A percentile compares a stretch with the other conserved stretches of the same genome.
Conservation (phyloP, 2,113 vertebrate genomes). For the Eulacestoma nigropectus region DNA sequence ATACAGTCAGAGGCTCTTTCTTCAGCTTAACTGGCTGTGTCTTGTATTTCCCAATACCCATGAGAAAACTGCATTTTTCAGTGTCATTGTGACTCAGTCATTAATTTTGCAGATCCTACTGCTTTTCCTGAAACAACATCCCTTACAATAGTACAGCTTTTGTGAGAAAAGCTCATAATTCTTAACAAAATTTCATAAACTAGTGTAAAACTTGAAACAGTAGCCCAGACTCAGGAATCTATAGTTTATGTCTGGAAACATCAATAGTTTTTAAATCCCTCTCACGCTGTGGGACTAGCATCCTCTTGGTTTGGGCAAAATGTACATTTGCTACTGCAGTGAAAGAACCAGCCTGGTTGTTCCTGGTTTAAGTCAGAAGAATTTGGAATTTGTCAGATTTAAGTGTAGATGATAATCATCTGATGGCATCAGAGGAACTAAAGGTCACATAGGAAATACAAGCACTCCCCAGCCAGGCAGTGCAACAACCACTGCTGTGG, state of each 20-base stretch:
- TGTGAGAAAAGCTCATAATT: neutral
- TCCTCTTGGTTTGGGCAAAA: neutral
- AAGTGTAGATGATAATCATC: neutral
- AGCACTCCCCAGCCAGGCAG: neutral
- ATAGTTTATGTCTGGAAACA: neutral
- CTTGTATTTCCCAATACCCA: neutral
- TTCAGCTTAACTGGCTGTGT: neutral
- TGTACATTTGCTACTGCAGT: neutral
- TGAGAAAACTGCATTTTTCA: neutral
- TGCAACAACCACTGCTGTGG: neutral
- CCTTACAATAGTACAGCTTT: neutral
- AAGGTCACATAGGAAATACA: neutral
- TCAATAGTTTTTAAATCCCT: neutral
- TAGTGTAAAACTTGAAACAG: neutral
- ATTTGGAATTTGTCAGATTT: neutral
- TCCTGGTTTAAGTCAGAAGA: neutral
- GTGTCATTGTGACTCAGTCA: neutral
- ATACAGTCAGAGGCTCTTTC: neutral
- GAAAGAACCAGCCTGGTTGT: neutral
- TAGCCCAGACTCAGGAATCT: neutral
- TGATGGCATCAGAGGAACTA: neutral
- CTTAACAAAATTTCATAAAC: neutral
- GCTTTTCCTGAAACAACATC: neutral
- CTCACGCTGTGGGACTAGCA: rapidly evolving
- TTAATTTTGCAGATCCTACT: neutral